Evolutionary conservation across 2,888 invertebrate species (phyloP).

Genomic region (Erebia aethiops): DNA sequence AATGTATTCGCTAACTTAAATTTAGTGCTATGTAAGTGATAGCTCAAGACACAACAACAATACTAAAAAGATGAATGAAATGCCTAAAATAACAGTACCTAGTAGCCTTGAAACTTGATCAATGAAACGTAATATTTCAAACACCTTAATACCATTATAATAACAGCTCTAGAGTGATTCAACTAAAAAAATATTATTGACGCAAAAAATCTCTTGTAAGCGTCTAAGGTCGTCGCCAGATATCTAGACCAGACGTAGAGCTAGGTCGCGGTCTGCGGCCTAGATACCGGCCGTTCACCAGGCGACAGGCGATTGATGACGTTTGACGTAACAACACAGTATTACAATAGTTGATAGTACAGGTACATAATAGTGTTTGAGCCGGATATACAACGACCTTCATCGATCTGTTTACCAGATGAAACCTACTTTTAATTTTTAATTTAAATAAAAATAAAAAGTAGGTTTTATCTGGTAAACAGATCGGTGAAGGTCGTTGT

Average conservation of each 20-base stretch:
- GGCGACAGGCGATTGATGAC: neutral
- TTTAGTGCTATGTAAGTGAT: too few species aligned
- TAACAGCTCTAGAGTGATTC: conserved; percentile 7
- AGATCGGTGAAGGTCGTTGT: too few species aligned
- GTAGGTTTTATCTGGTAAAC: too few species aligned
- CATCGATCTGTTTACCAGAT: too few species aligned
- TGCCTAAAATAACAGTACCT: neutral
- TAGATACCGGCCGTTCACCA: conserved; percentile 28
- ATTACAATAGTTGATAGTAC: too few species aligned
- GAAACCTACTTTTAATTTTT: too few species aligned
- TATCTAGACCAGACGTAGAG: conserved; percentile 33
- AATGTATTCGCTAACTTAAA: too few species aligned
- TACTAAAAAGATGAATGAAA: neutral
- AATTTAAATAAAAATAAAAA: too few species aligned
- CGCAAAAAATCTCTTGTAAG: conserved; percentile 3
- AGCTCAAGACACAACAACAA: too few species aligned
- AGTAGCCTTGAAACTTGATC: neutral
- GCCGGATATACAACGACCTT: too few species aligned
- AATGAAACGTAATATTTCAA: neutral
- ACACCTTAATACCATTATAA: neutral
- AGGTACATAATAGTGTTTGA: too few species aligned
- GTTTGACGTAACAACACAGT: neutral
- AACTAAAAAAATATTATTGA: conserved; percentile 8
- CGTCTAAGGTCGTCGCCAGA: conserved; percentile 8
- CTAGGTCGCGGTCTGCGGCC: conserved; percentile 36